Conservation (phyloP, 2,797 vertebrate species). For the Sphenopsis melanotis region DNA sequence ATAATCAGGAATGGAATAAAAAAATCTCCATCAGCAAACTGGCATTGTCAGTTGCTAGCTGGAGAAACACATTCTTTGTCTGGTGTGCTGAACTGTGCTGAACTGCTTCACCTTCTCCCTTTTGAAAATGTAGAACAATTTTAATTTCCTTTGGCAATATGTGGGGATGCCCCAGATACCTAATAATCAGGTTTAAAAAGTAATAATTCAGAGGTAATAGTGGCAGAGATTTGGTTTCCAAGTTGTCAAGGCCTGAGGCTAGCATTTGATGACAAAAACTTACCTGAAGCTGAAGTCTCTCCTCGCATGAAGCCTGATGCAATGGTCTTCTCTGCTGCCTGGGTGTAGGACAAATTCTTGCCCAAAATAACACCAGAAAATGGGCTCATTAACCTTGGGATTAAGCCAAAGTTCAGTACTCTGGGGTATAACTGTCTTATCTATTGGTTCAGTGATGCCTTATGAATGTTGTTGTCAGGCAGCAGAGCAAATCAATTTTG, state of each 20-base stretch:
- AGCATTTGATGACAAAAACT: background rate
- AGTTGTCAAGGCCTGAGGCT: background rate
- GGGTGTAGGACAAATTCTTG: background rate
- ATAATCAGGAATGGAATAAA: background rate
- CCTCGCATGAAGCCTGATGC: background rate
- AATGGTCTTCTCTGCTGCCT: background rate
- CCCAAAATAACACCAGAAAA: background rate
- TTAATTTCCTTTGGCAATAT: background rate
- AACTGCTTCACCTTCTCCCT: background rate
- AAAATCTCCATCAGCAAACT: background rate
- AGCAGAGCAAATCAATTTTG: background rate
- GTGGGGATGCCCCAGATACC: background rate
- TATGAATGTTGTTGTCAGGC: background rate
- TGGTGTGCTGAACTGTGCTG: background rate
- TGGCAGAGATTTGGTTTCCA: background rate
- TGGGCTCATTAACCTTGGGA: background rate
- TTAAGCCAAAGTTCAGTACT: background rate
- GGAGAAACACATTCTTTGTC: background rate
- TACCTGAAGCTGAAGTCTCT: background rate
- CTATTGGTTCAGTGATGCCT: background rate
- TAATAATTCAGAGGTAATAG: background rate
- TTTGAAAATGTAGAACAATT: background rate
- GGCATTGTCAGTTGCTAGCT: background rate
- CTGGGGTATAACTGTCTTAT: background rate
- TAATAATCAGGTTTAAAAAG: background rate